These are phyloP conservation scores for Perizoma flavofasciatum DNA, from an alignment of 2,888 invertebrate species.

Conservation along the genomic window DNA sequence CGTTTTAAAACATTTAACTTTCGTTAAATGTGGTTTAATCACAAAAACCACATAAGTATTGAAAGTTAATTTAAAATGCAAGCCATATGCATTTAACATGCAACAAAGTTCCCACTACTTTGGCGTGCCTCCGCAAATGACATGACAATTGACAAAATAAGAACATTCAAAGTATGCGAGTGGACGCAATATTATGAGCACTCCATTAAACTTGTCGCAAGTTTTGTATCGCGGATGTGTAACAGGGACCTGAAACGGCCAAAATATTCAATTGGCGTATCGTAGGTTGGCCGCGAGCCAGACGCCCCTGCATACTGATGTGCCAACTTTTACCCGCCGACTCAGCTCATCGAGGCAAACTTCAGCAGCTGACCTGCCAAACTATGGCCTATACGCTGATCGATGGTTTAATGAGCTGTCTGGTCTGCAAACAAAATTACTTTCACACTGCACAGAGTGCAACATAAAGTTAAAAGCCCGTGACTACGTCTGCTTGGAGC, in stretches of 20 bases:
- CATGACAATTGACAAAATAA: slow-evolving; percentile 32
- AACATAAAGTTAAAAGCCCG: neutral
- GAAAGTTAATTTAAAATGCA: neutral
- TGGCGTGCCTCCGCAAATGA: slow-evolving; percentile 25
- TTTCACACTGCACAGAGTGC: slow-evolving; percentile 6
- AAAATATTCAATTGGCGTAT: slow-evolving; percentile 81
- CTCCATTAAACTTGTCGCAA: slow-evolving; percentile 66
- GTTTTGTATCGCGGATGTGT: slow-evolving; percentile 67
- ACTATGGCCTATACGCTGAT: slow-evolving; percentile 57
- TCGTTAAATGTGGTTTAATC: too few species aligned
- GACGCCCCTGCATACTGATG: slow-evolving; percentile 73
- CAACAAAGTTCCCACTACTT: slow-evolving; percentile 23
- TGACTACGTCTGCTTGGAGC: too few species aligned
- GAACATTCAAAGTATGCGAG: slow-evolving; percentile 38
- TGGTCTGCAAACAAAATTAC: slow-evolving; percentile 28
- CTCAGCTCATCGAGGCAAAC: slow-evolving; percentile 67
- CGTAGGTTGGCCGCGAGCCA: slow-evolving; percentile 72
- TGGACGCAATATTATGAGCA: slow-evolving; percentile 56
- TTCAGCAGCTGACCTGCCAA: slow-evolving; percentile 66
- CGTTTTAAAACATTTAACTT: too few species aligned
- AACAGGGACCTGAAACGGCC: slow-evolving; percentile 56
- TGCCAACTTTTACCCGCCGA: slow-evolving; percentile 69
- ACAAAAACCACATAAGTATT: too few species aligned
- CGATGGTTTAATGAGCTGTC: slow-evolving; percentile 62
- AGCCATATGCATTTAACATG: slow-evolving; percentile 4